Evolutionary conservation across 2,888 invertebrate species (phyloP).

Genomic region (Brassicogethes aeneus): DNA sequence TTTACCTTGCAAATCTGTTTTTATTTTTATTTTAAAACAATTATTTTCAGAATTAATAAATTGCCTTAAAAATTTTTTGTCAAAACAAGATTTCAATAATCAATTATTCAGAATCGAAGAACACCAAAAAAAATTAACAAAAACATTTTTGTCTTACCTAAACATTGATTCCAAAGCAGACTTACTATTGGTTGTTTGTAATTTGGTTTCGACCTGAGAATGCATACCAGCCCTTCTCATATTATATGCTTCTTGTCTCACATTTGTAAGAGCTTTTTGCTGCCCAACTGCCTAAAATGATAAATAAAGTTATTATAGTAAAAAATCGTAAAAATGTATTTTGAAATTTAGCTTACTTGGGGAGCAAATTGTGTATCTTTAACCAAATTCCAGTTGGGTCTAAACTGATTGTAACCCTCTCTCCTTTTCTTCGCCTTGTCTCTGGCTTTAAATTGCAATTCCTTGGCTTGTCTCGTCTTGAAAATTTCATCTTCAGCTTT

Average conservation of each 20-base stretch:
- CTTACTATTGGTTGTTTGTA: slow-evolving; percentile 21
- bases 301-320: no score
- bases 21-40: no score
- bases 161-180: slow-evolving; percentile 45
- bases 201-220: slow-evolving; percentile 24
- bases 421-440: slow-evolving; percentile 62
- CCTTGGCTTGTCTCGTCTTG: slow-evolving; percentile 79
- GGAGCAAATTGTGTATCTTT: slow-evolving; percentile 75
- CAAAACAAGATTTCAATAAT: no score
- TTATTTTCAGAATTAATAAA: no score
- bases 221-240: slow-evolving; percentile 58
- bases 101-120: no score
- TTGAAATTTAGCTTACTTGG: no score
- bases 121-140: no score
- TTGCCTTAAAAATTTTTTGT: no score
- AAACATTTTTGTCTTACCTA: no score
- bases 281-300: slow-evolving; percentile 50
- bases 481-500: slow-evolving; percentile 96
- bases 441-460: slow-evolving; percentile 69
- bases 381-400: slow-evolving; percentile 60
- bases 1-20: no score
- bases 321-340: no score
- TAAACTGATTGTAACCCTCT: slow-evolving; percentile 41
- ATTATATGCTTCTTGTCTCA: slow-evolving; percentile 66
- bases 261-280: slow-evolving; percentile 47